Evolutionary conservation across 2,888 invertebrate species (phyloP).

Genomic region (Cephus pulcher): DNA sequence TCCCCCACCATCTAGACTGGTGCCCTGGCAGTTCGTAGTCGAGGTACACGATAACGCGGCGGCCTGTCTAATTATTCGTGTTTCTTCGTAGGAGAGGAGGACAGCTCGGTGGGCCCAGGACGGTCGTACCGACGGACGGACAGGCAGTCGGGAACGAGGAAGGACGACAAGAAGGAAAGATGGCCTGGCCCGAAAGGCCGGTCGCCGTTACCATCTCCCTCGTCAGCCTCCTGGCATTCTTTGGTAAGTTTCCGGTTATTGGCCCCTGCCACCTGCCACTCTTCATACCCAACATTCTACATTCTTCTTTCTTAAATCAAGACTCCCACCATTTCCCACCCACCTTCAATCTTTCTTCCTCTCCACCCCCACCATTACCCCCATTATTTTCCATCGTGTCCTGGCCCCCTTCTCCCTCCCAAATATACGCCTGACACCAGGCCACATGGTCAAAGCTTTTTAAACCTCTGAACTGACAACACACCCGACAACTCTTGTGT

Average conservation of each 20-base stretch:
- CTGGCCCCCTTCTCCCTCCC: not conserved
- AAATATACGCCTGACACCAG: not conserved
- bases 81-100: conserved; percentile 55
- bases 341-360: not conserved
- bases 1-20: not conserved
- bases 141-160: conserved; percentile 30
- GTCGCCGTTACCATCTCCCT: conserved; percentile 47
- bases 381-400: not conserved
- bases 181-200: conserved; percentile 45
- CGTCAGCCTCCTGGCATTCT: conserved; percentile 55
- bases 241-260: conserved; percentile 49
- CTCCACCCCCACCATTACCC: not conserved
- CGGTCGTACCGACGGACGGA: conserved; percentile 11
- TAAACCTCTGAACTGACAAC: not conserved
- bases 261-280: not conserved
- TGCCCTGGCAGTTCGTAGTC: not conserved
- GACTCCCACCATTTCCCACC: not conserved
- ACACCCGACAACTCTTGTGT: not conserved
- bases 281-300: conserved; percentile 5
- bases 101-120: conserved; percentile 17
- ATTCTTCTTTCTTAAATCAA: not conserved
- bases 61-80: conserved; percentile 56
- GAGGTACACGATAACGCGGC: conserved; percentile 43
- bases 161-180: conserved; percentile 37
- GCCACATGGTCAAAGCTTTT: not conserved